Conservation (phyloP, 2,888 invertebrate species). For the Charanyca ferruginea region DNA sequence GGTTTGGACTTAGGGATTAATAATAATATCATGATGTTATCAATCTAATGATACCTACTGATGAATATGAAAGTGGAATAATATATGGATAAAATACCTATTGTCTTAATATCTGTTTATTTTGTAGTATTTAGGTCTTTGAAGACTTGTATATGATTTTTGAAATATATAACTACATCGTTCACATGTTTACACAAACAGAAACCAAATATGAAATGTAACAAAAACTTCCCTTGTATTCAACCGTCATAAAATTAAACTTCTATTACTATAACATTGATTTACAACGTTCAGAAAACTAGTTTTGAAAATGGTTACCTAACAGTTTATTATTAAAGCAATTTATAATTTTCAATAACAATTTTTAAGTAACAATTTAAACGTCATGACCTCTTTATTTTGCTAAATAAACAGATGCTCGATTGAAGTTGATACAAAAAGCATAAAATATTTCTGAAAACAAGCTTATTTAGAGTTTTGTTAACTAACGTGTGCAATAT, state of each 20-base stretch:
- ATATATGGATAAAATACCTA: neutral
- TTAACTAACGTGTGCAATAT: neutral
- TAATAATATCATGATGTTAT: slow-evolving; percentile 28
- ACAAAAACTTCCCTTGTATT: neutral
- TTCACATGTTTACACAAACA: neutral
- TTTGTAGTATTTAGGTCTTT: no score
- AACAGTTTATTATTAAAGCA: no score
- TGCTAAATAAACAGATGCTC: no score
- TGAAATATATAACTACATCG: neutral
- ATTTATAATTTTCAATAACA: no score
- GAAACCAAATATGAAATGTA: neutral
- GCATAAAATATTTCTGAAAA: neutral
- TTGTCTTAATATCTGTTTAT: no score
- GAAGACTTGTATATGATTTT: neutral
- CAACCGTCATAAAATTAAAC: no score
- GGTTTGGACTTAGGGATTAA: slow-evolving; percentile 18
- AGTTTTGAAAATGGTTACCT: neutral
- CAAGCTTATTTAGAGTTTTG: neutral
- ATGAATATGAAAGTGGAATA: slow-evolving; percentile 1
- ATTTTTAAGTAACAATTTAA: no score
- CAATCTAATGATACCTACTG: slow-evolving; percentile 32
- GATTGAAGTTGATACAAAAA: no score
- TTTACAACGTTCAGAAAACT: neutral
- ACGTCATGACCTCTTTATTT: neutral
- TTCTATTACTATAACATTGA: neutral